Evolutionary conservation across 2,113 vertebrate genomes (phyloP).

Genomic region (Nibea coibor): DNA sequence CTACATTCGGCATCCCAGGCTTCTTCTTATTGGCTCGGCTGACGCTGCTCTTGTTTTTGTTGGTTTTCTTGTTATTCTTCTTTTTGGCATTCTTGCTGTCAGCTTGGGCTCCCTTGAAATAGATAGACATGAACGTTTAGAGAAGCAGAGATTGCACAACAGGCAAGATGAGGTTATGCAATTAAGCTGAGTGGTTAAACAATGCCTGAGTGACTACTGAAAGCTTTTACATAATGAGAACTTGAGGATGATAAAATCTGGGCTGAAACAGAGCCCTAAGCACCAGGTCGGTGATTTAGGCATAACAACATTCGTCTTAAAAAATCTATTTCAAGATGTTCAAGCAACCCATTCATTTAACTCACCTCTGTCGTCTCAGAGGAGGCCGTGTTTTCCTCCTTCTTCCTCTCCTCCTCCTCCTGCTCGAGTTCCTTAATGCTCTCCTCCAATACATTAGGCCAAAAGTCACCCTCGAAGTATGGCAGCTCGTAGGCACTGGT

Average conservation of each 20-base stretch:
- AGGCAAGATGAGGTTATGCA: conserved; percentile 39
- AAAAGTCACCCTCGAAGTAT: conserved; percentile 99
- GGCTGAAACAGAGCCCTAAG: conserved; percentile 15
- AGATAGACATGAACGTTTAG: conserved; percentile 42
- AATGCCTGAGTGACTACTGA: conserved; percentile 32
- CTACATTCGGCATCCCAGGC: conserved; percentile 96
- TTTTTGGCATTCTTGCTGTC: conserved; percentile 99
- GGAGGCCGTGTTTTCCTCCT: conserved; percentile 96
- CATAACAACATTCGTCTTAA: not conserved
- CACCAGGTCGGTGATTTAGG: conserved; percentile 36
- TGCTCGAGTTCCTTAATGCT: conserved; percentile 99
- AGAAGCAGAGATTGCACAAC: conserved; percentile 33
- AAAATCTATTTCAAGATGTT: conserved; percentile 13
- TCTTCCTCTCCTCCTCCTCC: conserved; percentile 97
- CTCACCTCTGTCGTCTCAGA: conserved; percentile 93
- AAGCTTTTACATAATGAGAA: conserved; percentile 45
- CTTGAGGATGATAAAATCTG: conserved; percentile 48
- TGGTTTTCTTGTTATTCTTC: conserved; percentile 99
- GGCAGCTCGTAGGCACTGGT: conserved; percentile 97
- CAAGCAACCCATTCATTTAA: not conserved
- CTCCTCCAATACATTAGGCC: conserved; percentile 98
- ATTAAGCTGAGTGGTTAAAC: conserved; percentile 46
- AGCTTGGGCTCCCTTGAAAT: conserved; percentile 89
- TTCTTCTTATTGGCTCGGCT: conserved; percentile 99
- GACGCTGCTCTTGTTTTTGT: conserved; percentile 98